Conservation (phyloP, 2,113 vertebrate genomes). For the Ovis canadensis region DNA sequence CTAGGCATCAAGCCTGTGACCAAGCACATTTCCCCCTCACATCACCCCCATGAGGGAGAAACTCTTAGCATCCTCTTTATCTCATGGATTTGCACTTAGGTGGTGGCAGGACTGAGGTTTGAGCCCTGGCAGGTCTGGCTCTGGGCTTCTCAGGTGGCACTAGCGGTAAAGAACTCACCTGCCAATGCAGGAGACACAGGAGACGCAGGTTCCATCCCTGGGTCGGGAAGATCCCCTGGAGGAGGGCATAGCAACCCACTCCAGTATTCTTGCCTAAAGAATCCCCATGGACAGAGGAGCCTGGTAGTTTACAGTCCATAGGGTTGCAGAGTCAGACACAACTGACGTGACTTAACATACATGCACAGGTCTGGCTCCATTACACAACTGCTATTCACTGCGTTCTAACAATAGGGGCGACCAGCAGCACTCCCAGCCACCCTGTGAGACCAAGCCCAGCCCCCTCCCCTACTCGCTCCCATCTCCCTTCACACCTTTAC, state of each 20-base stretch:
- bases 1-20: background rate
- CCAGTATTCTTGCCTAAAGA: background rate
- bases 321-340: background rate
- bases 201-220: background rate
- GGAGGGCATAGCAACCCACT: background rate
- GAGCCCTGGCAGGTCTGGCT: background rate
- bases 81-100: background rate
- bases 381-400: background rate
- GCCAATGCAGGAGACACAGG: background rate
- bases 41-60: background rate
- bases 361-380: background rate
- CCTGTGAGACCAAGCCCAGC: background rate
- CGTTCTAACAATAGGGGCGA: background rate
- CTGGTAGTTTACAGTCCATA: background rate
- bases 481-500: background rate
- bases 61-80: background rate
- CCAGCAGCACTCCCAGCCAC: background rate
- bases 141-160: background rate
- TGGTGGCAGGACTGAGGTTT: background rate
- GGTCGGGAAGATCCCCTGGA: background rate
- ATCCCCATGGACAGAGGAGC: background rate
- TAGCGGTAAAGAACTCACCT: background rate
- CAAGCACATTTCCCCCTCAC: background rate
- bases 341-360: background rate
- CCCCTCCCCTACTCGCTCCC: background rate